A percentile compares a stretch with the other conserved stretches of the same genome.
phyloP scores from a whole-genome alignment of 2,797 vertebrate species.

The Phalloptychus januarius region DNA sequence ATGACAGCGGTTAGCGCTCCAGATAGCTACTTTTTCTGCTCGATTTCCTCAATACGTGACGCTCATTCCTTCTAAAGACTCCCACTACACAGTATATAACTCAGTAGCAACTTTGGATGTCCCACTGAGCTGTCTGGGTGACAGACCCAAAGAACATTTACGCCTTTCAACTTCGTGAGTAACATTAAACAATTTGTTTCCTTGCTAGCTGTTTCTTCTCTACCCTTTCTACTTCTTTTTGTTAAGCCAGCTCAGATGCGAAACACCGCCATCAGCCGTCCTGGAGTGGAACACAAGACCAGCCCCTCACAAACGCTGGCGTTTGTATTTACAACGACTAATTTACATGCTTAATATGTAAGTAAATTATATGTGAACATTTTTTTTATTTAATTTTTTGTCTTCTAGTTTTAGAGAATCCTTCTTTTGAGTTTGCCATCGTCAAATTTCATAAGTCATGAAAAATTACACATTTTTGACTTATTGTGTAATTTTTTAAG shows the following conservation, averaged over 20 bases:
- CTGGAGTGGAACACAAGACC: neutral
- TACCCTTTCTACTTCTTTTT: neutral
- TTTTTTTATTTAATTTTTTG: no score
- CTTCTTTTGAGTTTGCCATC: neutral
- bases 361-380: no score
- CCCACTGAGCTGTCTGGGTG: neutral
- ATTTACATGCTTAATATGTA: no score
- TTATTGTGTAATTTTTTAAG: neutral
- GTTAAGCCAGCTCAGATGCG: neutral
- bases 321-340: neutral
- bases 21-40: constrained; percentile 62
- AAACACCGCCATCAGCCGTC: neutral
- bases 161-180: constrained; percentile 48
- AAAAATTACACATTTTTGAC: no score
- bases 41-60: constrained; percentile 59
- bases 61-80: constrained; percentile 49
- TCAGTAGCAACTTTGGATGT: constrained; percentile 8
- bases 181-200: constrained; percentile 50
- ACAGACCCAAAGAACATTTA: constrained; percentile 30
- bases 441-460: neutral
- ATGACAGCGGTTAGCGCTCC: constrained; percentile 58
- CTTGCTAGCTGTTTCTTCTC: constrained; percentile 60
- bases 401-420: neutral
- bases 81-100: constrained; percentile 18
- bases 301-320: neutral